Evolutionary conservation across 2,797 vertebrate species (phyloP).

Genomic region (Aselliscus stoliczkanus): DNA sequence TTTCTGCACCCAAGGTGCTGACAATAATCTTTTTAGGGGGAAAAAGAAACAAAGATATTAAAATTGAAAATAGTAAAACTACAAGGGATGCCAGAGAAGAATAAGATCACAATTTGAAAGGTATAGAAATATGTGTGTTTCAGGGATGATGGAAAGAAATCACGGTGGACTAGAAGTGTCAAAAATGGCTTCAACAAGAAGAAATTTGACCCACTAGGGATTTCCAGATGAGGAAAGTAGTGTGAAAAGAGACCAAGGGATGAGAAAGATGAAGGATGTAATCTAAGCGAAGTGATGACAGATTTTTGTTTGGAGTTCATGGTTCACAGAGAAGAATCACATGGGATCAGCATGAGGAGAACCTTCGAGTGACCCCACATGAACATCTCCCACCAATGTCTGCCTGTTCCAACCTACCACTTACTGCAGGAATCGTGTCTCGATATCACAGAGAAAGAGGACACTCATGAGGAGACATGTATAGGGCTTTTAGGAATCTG

Average conservation of each 20-base stretch:
- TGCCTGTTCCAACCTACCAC: no score
- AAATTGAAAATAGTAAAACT: not conserved
- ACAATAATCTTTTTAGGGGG: not conserved
- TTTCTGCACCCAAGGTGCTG: not conserved
- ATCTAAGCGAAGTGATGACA: not conserved
- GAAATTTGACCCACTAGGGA: fast-evolving
- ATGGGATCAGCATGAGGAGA: no score
- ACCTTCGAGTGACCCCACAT: fast-evolving
- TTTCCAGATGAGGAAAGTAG: not conserved
- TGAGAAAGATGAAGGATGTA: not conserved
- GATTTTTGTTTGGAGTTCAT: fast-evolving
- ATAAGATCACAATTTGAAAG: not conserved
- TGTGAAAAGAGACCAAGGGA: not conserved
- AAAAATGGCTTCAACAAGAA: not conserved
- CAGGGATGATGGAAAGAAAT: not conserved
- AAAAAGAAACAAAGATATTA: not conserved
- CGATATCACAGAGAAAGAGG: not conserved
- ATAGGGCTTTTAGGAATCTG: fast-evolving
- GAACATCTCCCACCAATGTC: fast-evolving
- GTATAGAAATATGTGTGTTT: not conserved
- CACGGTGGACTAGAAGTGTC: not conserved
- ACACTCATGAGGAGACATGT: not conserved
- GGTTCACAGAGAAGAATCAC: fast-evolving
- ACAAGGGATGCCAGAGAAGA: not conserved
- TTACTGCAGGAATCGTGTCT: not conserved